A percentile compares a stretch with the other conserved stretches of the same genome.
phyloP scores from a whole-genome alignment of 2,113 vertebrate species.

The Argyrosomus japonicus region DNA sequence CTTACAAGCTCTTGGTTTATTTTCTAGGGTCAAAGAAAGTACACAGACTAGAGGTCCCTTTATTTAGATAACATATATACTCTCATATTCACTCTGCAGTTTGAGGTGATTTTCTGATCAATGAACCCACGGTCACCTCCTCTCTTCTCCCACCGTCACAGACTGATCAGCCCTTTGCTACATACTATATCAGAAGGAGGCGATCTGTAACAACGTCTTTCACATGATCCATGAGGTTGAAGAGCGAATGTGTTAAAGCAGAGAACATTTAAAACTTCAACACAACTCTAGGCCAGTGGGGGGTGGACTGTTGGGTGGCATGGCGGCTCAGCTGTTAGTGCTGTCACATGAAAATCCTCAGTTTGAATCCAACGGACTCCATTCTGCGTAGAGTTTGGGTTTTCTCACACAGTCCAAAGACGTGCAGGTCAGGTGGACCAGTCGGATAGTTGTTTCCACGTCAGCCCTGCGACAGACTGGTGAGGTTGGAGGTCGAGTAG shows the following conservation, averaged over 20 bases:
- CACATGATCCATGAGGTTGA: constrained; percentile 66
- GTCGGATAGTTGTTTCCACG: not conserved
- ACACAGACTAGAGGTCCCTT: constrained; percentile 91
- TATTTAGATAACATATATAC: constrained; percentile 88
- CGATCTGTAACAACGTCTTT: constrained; percentile 77
- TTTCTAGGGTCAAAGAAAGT: constrained; percentile 90
- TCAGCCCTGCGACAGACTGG: not conserved
- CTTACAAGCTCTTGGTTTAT: constrained; percentile 95
- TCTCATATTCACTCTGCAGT: constrained; percentile 76
- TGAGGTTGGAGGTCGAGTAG: not conserved
- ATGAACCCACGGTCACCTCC: constrained; percentile 78
- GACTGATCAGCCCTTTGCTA: constrained; percentile 78
- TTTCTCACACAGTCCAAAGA: not conserved
- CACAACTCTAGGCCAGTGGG: not conserved
- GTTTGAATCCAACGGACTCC: not conserved
- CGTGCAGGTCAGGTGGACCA: not conserved
- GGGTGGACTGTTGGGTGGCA: not conserved
- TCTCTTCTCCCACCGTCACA: constrained; percentile 67
- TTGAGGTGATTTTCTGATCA: constrained; percentile 74
- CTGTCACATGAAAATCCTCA: not conserved
- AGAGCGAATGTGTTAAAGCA: constrained; percentile 22
- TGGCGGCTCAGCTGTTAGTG: not conserved
- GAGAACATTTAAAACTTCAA: not conserved
- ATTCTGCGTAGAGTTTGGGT: not conserved
- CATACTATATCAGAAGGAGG: constrained; percentile 81